Base-by-base conservation (phyloP, 2,797 vertebrate genomes). In the Aulostomus chinensis region DNA sequence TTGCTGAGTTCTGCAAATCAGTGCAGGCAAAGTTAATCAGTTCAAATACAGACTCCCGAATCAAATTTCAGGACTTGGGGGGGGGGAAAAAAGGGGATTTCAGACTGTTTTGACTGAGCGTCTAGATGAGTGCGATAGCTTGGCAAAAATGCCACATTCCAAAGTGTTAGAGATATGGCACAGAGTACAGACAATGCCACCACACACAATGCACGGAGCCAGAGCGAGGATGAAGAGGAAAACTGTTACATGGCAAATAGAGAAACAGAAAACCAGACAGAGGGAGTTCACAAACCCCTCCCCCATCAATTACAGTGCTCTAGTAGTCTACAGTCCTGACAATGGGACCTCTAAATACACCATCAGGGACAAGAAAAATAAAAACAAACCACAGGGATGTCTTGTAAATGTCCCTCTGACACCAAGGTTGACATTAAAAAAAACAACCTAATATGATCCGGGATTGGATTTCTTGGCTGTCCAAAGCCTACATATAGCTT, bases 231-330 rank as follows among this genome's bases (percentile, higher is more conserved):
- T 21, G 2, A 36, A 10, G 2, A 46, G 10, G 13, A 26, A 56
- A 46, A 5, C 1, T 6, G 10, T 12, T 9, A 45, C 31, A 12
- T 34, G 8, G 5, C 8, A 40, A 22, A 41, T 15, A 12, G 7
- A 15, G 5, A 5, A 13, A 47, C 7, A 20, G 46, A 62, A 56
- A 20, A 29, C 66, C 50, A 43, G 37, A 67, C 51, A 52, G 35
- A 82, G 75, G 65, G 65, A 76, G 48, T 46, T 28, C 35, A 26
- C 22, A 28, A 33, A 49, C 80, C 83, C 88, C 78, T 85, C 83
- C 86, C 86, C 84, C 82, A 80, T 58, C 48, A 2, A 30, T 55
- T 28, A 53, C 47, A 53, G 40, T 45, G 42, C 43, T 64, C 45
- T 47, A 60, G 61, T 31, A 17, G 58, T 60, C 74, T 69, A 56